phyloP scores from a whole-genome alignment of 23 tunicate species.

The Halocynthia aurantium region DNA sequence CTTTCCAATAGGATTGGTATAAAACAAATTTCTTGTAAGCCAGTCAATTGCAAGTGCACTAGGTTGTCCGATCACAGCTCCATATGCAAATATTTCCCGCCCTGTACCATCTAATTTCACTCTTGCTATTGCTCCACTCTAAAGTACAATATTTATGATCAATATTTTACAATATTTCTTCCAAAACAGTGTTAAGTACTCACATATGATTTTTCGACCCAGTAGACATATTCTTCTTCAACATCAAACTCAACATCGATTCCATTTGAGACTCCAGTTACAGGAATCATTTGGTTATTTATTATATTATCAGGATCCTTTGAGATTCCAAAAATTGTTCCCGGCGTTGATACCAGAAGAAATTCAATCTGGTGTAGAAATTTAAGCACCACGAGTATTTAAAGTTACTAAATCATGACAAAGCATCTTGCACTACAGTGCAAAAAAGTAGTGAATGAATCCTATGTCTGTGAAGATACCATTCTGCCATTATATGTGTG shows the following conservation, averaged over 20 bases:
- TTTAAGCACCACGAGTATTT: neutral
- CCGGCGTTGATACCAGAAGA: conserved; percentile 63
- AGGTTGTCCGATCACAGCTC: conserved; percentile 51
- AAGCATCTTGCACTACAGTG: neutral
- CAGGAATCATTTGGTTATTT: conserved; percentile 61
- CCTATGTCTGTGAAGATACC: neutral
- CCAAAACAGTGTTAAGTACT: neutral
- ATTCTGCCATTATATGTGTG: neutral
- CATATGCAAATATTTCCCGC: conserved; percentile 29
- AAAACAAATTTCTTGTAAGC: conserved; percentile 70
- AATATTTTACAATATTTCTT: neutral
- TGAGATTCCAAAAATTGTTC: conserved; percentile 49
- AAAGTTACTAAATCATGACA: neutral
- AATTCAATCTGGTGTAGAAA: conserved; percentile 36
- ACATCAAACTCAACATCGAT: conserved; percentile 75
- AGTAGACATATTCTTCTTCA: conserved; percentile 44
- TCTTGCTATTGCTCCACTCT: neutral
- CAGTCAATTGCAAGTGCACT: conserved; percentile 76
- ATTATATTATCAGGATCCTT: conserved; percentile 49
- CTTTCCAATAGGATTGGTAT: conserved; percentile 74
- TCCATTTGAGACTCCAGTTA: conserved; percentile 36
- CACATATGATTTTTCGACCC: conserved; percentile 49
- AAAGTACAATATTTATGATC: no score
- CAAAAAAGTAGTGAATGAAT: neutral
- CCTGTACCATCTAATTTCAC: conserved; percentile 45